Percentiles rank a stretch among this genome's conserved stretches.
These are phyloP conservation scores for Setophaga coronata DNA, from an alignment of 2,113 vertebrate genomes.

Conservation along the genomic window DNA sequence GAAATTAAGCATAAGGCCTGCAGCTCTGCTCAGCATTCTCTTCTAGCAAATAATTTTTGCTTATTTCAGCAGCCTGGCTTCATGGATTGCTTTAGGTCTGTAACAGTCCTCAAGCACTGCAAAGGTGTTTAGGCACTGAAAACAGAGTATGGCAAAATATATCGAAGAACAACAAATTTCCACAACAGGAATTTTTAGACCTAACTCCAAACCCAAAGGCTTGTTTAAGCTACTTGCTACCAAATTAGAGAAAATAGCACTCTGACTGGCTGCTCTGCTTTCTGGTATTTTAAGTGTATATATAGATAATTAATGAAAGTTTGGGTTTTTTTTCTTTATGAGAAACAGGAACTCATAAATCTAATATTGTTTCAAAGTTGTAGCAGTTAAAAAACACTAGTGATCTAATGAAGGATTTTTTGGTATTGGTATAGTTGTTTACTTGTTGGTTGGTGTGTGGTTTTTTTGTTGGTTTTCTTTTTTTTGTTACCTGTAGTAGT, in stretches of 20 bases:
- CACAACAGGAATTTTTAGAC: not conserved
- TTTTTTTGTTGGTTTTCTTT: not conserved
- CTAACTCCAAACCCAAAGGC: not conserved
- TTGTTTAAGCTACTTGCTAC: not conserved
- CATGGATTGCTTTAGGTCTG: not conserved
- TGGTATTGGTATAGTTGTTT: accelerated
- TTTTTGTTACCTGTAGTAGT: not conserved
- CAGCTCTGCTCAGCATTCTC: not conserved
- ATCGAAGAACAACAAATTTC: not conserved
- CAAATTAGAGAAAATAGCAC: not conserved
- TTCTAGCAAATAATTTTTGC: not conserved
- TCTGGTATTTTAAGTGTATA: not conserved
- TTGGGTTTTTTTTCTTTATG: not conserved
- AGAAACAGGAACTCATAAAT: not conserved
- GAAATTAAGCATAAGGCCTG: not conserved
- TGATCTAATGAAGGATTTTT: not conserved
- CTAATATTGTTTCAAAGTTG: not conserved
- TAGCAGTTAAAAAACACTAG: not conserved
- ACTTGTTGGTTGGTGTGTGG: not conserved
- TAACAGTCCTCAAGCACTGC: not conserved
- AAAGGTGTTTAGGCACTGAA: not conserved
- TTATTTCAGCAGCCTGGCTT: not conserved
- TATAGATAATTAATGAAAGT: not conserved
- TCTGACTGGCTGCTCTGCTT: not conserved
- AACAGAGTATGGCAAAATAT: not conserved